Evolutionary conservation across 1,140 invertebrate species (phyloP).

Genomic region (Drosophila melanica): DNA sequence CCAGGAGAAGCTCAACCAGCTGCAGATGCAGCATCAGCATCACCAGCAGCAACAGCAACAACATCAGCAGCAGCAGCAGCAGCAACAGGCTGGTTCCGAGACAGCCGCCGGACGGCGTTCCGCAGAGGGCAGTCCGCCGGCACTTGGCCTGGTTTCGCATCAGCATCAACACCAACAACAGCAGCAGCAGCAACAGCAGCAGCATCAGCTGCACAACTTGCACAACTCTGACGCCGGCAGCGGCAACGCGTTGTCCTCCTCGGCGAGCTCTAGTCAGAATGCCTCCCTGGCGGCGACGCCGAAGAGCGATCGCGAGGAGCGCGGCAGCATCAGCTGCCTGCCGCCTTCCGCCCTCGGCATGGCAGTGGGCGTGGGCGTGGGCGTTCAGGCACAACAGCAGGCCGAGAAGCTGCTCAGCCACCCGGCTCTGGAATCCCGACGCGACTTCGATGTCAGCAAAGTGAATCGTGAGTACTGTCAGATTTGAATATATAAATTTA

Average conservation of each 20-base stretch:
- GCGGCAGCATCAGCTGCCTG: slow-evolving; percentile 76
- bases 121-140: slow-evolving; percentile 57
- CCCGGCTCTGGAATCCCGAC: slow-evolving; percentile 68
- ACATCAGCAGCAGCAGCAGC: slow-evolving; percentile 60
- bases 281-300: slow-evolving; percentile 64
- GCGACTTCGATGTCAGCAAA: slow-evolving; percentile 80
- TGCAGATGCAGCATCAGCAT: slow-evolving; percentile 81
- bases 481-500: no score
- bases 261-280: slow-evolving; percentile 76
- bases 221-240: slow-evolving; percentile 47
- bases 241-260: slow-evolving; percentile 57
- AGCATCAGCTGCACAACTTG: slow-evolving; percentile 24
- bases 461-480: slow-evolving; percentile 77
- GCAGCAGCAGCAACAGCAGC: slow-evolving; percentile 42
- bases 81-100: slow-evolving; percentile 43
- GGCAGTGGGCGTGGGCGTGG: slow-evolving; percentile 64
- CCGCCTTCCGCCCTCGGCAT: slow-evolving; percentile 76
- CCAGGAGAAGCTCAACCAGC: slow-evolving; percentile 76
- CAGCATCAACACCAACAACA: slow-evolving; percentile 55
- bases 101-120: slow-evolving; percentile 58
- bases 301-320: slow-evolving; percentile 62
- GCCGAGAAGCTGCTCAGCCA: slow-evolving; percentile 71
- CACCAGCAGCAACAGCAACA: slow-evolving; percentile 75
- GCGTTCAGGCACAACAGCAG: slow-evolving; percentile 69
- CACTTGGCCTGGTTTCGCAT: slow-evolving; percentile 39